Percentiles rank a stretch among this genome's conserved stretches.
Evolutionary conservation across 2,888 invertebrate species (phyloP).

Genomic region (Ophion costatus): DNA sequence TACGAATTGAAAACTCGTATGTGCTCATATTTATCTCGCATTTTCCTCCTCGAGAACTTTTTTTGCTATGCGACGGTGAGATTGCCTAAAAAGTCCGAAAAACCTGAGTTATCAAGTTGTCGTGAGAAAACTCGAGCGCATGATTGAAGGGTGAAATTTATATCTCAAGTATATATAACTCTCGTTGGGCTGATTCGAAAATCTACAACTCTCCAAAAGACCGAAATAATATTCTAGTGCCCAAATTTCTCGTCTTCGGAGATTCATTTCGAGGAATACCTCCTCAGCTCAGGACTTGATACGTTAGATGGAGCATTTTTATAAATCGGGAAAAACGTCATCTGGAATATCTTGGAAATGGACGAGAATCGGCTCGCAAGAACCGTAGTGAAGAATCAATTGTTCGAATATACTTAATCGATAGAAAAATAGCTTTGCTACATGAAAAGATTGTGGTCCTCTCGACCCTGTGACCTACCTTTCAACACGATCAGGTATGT

Average conservation of each 20-base stretch:
- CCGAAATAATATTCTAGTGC: no score
- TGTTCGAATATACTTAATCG: conserved; percentile 23
- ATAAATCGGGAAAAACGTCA: not conserved
- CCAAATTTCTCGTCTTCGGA: no score
- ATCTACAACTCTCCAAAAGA: no score
- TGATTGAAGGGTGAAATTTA: no score
- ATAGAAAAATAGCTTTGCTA: conserved; percentile 48
- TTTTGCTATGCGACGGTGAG: not conserved
- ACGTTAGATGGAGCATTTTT: no score
- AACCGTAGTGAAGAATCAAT: conserved; percentile 45
- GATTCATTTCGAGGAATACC: not conserved
- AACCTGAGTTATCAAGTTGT: no score
- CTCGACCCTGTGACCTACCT: conserved; percentile 74
- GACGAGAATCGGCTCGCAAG: not conserved
- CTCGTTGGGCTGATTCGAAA: no score
- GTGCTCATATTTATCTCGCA: no score
- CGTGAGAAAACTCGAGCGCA: no score
- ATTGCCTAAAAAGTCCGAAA: not conserved
- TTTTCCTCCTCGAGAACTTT: not conserved
- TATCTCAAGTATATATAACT: no score
- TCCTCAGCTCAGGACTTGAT: not conserved
- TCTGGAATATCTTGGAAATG: not conserved
- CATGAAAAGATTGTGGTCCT: conserved; percentile 60
- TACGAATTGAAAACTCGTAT: not conserved
- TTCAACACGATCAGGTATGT: conserved; percentile 47